phyloP scores from a whole-genome alignment of 2,888 invertebrate species.

The Megalurothrips usitatus region DNA sequence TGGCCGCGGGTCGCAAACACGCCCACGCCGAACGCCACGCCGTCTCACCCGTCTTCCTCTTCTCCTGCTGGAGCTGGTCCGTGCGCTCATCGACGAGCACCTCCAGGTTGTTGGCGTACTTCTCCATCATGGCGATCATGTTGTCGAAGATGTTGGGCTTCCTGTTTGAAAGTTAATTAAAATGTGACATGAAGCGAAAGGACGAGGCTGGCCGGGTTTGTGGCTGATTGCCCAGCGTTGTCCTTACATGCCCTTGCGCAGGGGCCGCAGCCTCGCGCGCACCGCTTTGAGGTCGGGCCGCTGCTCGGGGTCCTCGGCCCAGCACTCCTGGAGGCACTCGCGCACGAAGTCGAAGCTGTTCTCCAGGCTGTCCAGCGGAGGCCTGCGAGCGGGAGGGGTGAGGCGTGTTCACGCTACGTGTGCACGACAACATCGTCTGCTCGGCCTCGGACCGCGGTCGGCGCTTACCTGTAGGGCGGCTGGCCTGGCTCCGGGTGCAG shows the following conservation, averaged over 20 bases:
- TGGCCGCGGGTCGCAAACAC: neutral
- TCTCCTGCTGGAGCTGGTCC: slow-evolving; percentile 89
- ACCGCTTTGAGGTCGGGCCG: slow-evolving; percentile 83
- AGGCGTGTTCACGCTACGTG: neutral
- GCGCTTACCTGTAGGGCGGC: slow-evolving; percentile 57
- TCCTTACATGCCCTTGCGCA: slow-evolving; percentile 84
- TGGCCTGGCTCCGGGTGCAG: slow-evolving; percentile 52
- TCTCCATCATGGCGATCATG: slow-evolving; percentile 98
- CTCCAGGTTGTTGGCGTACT: slow-evolving; percentile 92
- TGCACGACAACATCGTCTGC: slow-evolving; percentile 15
- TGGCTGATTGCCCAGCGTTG: too few relatives aligned
- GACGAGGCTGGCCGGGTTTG: neutral
- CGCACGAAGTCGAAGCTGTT: slow-evolving; percentile 81
- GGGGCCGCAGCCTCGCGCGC: slow-evolving; percentile 69
- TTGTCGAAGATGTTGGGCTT: slow-evolving; percentile 95
- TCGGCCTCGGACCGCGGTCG: slow-evolving; percentile 41
- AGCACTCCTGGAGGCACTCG: slow-evolving; percentile 81
- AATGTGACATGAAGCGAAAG: neutral
- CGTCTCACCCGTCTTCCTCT: slow-evolving; percentile 80
- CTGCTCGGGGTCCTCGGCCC: slow-evolving; percentile 72
- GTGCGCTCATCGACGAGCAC: slow-evolving; percentile 90
- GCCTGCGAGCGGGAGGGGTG: slow-evolving; percentile 51
- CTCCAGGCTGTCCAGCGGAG: slow-evolving; percentile 71
- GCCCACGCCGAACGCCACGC: slow-evolving; percentile 38
- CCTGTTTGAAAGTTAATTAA: slow-evolving; percentile 50